phyloP scores from a whole-genome alignment of 1,140 invertebrate species.

The Carposina sasakii region DNA sequence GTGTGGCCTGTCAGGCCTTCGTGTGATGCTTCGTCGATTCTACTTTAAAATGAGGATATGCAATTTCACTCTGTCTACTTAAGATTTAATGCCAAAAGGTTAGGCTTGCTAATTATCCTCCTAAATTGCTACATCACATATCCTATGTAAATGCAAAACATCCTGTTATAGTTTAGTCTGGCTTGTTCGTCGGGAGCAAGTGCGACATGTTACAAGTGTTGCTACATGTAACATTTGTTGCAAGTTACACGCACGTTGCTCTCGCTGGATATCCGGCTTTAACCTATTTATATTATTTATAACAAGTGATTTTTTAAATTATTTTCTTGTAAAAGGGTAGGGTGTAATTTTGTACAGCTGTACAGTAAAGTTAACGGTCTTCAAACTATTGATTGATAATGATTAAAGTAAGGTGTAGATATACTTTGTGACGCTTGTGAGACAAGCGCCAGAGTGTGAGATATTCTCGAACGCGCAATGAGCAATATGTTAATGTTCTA shows the following conservation, averaged over 20 bases:
- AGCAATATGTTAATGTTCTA: slow-evolving; percentile 23
- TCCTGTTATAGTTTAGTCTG: slow-evolving; percentile 50
- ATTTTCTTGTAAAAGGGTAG: slow-evolving; percentile 63
- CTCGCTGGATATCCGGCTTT: no score
- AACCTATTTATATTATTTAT: slow-evolving; percentile 66
- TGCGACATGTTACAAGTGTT: no score
- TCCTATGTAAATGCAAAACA: slow-evolving; percentile 37
- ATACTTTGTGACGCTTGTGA: slow-evolving; percentile 62
- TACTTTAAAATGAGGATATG: no score
- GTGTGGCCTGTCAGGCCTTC: no score
- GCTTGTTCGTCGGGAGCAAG: no score
- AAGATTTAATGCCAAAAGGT: no score
- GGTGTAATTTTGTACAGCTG: slow-evolving; percentile 23
- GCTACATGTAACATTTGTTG: no score
- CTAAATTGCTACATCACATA: slow-evolving; percentile 20
- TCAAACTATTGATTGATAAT: slow-evolving; percentile 29
- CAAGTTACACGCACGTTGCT: no score
- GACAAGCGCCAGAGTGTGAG: slow-evolving; percentile 58
- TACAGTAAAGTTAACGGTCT: slow-evolving; percentile 20
- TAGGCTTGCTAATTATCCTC: slow-evolving; percentile 8
- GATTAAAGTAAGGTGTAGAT: no score
- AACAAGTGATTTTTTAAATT: slow-evolving; percentile 53
- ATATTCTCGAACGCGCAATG: slow-evolving; percentile 37
- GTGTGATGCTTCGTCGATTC: no score
- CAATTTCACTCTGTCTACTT: no score